Evolutionary conservation across 2,888 invertebrate genomes (phyloP), one percentile per base, ranked within the genome.

Genomic region (Psococerastis gibbosa): DNA sequence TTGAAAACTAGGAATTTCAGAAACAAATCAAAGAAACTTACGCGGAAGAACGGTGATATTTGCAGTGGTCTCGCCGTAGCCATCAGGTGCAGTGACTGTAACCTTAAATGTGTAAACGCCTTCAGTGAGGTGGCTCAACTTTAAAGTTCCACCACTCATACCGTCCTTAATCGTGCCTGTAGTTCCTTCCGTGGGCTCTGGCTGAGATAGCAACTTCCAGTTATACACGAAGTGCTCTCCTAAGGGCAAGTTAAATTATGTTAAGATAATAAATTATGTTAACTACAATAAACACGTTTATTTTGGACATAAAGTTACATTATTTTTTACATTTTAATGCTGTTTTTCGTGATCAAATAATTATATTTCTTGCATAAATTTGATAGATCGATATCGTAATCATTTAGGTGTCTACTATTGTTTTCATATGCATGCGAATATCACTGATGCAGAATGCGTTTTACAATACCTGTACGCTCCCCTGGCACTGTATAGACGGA

Each of bases 41-140:
- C 71, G 67, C 47, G 89, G 84, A 51, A 81, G 57, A 11, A 94
- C 92, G 0, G 87, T 88, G 2, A 94, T 84, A 58, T 92, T 92
- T 1, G 87, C 89, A 52, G 75, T 76, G 0, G 83, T 78, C 57
- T 82, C 82, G 2, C 87, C 87, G 53, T 75, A 80, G 1, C 78
- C 73, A 50, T 69, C 72, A 1, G 75, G 73, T 5, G 78, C 81
- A n/a, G 79, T 82, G 0, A 89, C 92, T 2, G 76, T 75, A 3
- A 71, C 62, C 61, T 85, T 85, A 58, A 94, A 91, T 6, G 76
- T 75, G 60, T 92, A 94, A 45, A 84, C 65, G 1, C 94, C 94
- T 58, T 84, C 81, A 0, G 80, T 78, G 6, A 92, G 69, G 55
- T 87, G 80, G 11, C 79, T 81, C 15, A 92, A 66, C 47, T 81